These are phyloP conservation scores for Trissoscelio sp. DNA, from an alignment of 2,888 invertebrate species.

Conservation along the genomic window DNA sequence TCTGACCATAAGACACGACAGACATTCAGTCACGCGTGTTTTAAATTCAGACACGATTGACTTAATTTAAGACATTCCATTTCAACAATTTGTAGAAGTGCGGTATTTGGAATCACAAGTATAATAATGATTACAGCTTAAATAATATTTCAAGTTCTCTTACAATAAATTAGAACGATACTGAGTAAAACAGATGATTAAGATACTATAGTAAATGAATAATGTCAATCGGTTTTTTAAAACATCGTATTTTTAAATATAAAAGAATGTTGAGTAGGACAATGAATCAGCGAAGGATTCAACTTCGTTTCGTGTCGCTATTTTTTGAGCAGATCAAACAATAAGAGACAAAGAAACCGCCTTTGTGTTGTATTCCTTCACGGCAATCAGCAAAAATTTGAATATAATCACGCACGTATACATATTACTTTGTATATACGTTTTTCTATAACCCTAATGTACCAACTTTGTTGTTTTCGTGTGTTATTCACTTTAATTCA, in stretches of 20 bases:
- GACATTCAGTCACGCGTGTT: no score
- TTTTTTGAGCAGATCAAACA: constrained; percentile 21
- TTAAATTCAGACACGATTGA: no score
- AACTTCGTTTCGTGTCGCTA: constrained; percentile 27
- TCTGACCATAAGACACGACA: no score
- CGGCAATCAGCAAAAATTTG: constrained; percentile 15
- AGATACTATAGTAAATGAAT: not conserved
- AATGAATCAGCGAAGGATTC: constrained; percentile 29
- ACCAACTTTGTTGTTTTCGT: not conserved
- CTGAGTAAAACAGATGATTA: not conserved
- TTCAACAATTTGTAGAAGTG: no score
- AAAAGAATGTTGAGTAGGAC: constrained; percentile 2
- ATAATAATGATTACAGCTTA: no score
- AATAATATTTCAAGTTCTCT: no score
- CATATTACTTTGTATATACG: no score
- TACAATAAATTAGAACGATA: not conserved
- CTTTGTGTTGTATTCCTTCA: constrained; percentile 21
- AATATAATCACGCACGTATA: constrained; percentile 1
- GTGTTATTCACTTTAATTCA: not conserved
- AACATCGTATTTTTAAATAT: not conserved
- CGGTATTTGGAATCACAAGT: no score
- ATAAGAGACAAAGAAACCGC: constrained; percentile 38
- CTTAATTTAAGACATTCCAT: no score
- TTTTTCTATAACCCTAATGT: no score
- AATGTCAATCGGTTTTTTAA: not conserved